Evolutionary conservation across 2,888 invertebrate genomes (phyloP).

Genomic region (Anagyrus pseudococci): DNA sequence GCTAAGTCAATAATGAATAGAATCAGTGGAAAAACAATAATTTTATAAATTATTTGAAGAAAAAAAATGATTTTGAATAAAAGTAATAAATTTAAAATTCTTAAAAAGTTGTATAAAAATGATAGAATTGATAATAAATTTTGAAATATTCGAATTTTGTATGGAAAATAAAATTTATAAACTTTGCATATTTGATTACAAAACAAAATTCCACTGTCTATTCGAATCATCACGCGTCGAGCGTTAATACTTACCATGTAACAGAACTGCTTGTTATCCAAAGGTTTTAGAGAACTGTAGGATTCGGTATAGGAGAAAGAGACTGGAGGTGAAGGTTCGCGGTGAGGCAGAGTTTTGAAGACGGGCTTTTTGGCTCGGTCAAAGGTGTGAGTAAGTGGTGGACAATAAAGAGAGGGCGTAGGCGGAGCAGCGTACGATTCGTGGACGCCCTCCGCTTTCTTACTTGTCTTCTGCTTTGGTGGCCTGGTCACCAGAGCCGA

Average conservation of each 20-base stretch:
- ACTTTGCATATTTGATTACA: not conserved
- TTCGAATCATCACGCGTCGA: constrained; percentile 25
- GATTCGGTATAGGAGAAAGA: constrained; percentile 18
- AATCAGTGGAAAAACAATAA: constrained; percentile 23
- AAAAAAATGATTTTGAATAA: not conserved
- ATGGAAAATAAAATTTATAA: constrained; percentile 1
- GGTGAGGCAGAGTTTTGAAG: constrained; percentile 51
- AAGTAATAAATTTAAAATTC: not conserved
- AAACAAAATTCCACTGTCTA: constrained; percentile 29
- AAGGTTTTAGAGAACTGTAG: constrained; percentile 43
- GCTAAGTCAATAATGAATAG: constrained; percentile 28
- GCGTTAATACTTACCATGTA: constrained; percentile 58
- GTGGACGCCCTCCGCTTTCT: constrained; percentile 55
- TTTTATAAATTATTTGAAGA: constrained; percentile 4
- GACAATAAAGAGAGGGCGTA: constrained; percentile 52
- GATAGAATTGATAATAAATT: not conserved
- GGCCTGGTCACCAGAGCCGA: constrained; percentile 83
- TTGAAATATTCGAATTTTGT: not conserved
- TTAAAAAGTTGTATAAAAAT: not conserved
- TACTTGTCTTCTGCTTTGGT: constrained; percentile 72
- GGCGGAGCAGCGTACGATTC: constrained; percentile 53
- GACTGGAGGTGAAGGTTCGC: constrained; percentile 45
- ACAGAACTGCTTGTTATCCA: constrained; percentile 50
- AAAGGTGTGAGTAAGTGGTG: constrained; percentile 47
- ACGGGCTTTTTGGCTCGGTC: constrained; percentile 52